These are phyloP conservation scores for Clepsis dumicolana DNA, from an alignment of 2,888 invertebrate species.

Conservation along the genomic window DNA sequence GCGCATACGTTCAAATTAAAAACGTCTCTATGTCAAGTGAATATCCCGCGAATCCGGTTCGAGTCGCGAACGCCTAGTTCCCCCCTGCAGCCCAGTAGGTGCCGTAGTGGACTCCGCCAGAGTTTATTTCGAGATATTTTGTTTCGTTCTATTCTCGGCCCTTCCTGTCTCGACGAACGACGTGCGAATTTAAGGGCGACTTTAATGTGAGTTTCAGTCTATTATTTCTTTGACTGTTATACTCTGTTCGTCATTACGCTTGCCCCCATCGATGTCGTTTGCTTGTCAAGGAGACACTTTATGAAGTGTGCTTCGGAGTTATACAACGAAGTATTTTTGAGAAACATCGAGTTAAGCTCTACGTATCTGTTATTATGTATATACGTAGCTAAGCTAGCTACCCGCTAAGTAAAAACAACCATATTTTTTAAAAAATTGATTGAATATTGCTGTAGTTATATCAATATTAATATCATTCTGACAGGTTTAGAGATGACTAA, in stretches of 20 bases:
- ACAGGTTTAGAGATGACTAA: too few species aligned
- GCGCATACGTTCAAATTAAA: too few species aligned
- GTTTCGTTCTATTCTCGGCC: constrained; percentile 81
- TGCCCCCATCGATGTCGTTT: constrained; percentile 49
- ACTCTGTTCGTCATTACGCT: constrained; percentile 34
- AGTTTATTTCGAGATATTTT: constrained; percentile 81
- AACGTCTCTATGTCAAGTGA: constrained; percentile 11
- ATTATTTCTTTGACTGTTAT: constrained; percentile 53
- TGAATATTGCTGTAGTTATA: too few species aligned
- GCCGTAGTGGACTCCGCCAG: constrained; percentile 62
- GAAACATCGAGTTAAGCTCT: constrained; percentile 3
- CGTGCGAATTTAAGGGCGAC: constrained; percentile 82
- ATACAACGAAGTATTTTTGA: constrained; percentile 20
- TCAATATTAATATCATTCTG: neutral
- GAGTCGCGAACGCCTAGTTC: constrained; percentile 47
- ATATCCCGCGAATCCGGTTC: constrained; percentile 35
- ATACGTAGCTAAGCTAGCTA: too few species aligned
- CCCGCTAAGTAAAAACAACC: too few species aligned
- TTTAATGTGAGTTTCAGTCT: constrained; percentile 53
- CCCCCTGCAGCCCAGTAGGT: constrained; percentile 52
- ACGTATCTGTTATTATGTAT: neutral
- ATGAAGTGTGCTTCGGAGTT: constrained; percentile 13
- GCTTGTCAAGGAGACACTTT: constrained; percentile 49
- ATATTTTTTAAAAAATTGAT: too few species aligned
- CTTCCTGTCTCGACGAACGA: constrained; percentile 77